Percentiles rank a stretch among this genome's conserved stretches.
Evolutionary conservation across 2,888 invertebrate genomes (phyloP).

Genomic region (Thymelicus lineola): DNA sequence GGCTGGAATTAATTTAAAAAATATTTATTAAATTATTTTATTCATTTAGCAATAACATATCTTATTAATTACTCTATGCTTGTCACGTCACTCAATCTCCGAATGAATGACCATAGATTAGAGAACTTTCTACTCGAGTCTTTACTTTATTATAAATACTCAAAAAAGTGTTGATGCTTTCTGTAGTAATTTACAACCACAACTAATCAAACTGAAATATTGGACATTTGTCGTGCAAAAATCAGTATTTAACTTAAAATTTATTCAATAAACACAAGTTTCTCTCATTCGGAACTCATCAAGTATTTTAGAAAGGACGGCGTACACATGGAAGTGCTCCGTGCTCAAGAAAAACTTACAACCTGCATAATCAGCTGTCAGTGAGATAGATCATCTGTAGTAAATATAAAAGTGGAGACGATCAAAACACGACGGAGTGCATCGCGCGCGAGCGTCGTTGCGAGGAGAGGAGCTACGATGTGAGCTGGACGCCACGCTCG

Average conservation of each 20-base stretch:
- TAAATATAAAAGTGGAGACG: constrained; percentile 83
- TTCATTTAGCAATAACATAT: background rate
- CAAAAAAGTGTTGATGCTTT: constrained; percentile 86
- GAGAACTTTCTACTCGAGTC: constrained; percentile 57
- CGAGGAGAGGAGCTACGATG: constrained; percentile 70
- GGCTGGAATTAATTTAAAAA: no score
- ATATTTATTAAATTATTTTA: constrained; percentile 2
- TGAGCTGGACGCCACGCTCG: constrained; percentile 63
- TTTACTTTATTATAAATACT: constrained; percentile 71
- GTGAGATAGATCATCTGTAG: constrained; percentile 85
- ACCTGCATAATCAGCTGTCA: constrained; percentile 86
- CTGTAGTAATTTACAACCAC: constrained; percentile 80
- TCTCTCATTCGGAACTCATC: constrained; percentile 58
- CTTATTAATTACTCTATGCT: constrained; percentile 15
- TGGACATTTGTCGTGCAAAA: constrained; percentile 74
- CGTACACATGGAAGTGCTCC: constrained; percentile 78
- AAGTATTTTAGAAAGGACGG: constrained; percentile 65
- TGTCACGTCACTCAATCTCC: constrained; percentile 52
- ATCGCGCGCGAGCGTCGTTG: constrained; percentile 70
- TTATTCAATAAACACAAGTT: constrained; percentile 62
- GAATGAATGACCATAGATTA: constrained; percentile 72
- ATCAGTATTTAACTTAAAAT: constrained; percentile 75
- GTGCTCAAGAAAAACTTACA: constrained; percentile 82
- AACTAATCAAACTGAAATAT: constrained; percentile 81
- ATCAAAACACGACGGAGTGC: constrained; percentile 75